Conservation (phyloP, 2,797 vertebrate species). For the Pipistrellus nathusii region DNA sequence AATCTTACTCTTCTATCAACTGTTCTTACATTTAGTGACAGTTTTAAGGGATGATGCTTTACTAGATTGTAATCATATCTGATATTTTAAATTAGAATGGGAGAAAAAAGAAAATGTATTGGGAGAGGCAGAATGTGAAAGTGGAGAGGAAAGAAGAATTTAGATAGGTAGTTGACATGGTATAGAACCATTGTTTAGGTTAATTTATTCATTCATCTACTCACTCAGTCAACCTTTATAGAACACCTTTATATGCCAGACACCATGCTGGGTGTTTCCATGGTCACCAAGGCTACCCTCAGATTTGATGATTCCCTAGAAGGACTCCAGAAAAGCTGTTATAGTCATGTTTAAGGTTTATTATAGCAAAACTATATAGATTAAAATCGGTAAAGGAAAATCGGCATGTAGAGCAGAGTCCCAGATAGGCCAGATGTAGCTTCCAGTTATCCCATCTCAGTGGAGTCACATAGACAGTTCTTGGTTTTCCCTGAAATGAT, state of each 20-base stretch:
- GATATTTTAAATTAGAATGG: slow-evolving; percentile 55
- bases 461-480: neutral
- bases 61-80: neutral
- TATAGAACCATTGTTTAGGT: neutral
- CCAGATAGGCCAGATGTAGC: neutral
- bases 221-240: neutral
- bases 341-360: neutral
- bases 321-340: neutral
- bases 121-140: neutral
- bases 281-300: neutral
- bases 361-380: neutral
- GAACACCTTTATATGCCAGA: neutral
- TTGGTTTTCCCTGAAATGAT: neutral
- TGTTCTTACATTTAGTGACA: slow-evolving; percentile 44
- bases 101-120: neutral
- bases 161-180: neutral
- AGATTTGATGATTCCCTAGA: neutral
- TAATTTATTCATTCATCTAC: neutral
- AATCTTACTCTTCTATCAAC: slow-evolving; percentile 59
- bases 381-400: neutral
- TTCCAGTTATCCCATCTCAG: neutral
- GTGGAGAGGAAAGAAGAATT: neutral
- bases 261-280: neutral
- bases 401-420: neutral
- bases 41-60: slow-evolving; percentile 65